Percentiles rank a stretch among this genome's conserved stretches.
Evolutionary conservation across 2,113 vertebrate genomes (phyloP).

Genomic region (Ceyx margarethae): DNA sequence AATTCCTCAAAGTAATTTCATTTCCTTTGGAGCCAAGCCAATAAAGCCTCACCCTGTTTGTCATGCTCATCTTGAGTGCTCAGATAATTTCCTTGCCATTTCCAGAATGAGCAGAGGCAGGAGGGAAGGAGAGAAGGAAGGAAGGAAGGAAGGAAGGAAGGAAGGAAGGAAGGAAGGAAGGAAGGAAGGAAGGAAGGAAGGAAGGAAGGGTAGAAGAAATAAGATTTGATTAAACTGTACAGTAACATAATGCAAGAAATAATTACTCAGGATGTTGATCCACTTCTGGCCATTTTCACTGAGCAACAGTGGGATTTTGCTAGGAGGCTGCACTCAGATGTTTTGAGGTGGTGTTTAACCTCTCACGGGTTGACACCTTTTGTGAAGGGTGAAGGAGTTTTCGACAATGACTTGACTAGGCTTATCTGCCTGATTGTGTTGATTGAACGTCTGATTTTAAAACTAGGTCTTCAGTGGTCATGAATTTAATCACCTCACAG

Average conservation of each 20-base stretch:
- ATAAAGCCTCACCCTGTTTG: neutral
- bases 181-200: too few relatives aligned
- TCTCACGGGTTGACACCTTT: neutral
- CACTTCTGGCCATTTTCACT: neutral
- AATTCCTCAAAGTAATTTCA: slow-evolving; percentile 16
- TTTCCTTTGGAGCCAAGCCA: neutral
- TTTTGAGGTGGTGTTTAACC: neutral
- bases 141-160: too few relatives aligned
- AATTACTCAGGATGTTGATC: neutral
- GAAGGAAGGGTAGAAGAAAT: neutral
- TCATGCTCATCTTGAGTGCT: neutral
- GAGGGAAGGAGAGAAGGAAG: neutral
- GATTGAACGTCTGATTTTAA: neutral
- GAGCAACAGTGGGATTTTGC: neutral
- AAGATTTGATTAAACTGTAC: neutral
- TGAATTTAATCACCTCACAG: neutral
- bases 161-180: too few relatives aligned
- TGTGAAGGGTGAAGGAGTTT: neutral
- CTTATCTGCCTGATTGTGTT: neutral
- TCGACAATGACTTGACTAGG: neutral
- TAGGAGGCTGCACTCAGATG: neutral
- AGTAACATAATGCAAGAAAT: neutral
- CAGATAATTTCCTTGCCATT: neutral
- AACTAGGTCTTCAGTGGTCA: neutral
- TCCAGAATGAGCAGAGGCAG: neutral